A percentile compares a stretch with the other conserved stretches of the same genome.
phyloP scores from a whole-genome alignment of 2,113 vertebrate species.

The Lepus americanus region DNA sequence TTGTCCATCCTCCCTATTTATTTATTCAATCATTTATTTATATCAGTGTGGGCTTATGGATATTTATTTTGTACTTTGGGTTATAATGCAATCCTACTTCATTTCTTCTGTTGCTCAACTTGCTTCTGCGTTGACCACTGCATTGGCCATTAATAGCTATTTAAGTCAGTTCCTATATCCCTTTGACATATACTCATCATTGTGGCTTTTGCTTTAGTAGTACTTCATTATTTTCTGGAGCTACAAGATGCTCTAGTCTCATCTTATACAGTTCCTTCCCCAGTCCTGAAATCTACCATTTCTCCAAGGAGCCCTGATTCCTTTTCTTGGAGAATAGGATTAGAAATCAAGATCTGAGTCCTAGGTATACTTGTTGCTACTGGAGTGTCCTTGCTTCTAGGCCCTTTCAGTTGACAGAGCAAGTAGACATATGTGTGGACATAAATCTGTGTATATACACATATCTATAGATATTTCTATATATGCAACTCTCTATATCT shows the following conservation, averaged over 20 bases:
- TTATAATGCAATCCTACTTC: background rate
- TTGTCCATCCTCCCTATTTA: background rate
- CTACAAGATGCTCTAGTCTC: background rate
- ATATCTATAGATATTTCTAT: conserved; percentile 9
- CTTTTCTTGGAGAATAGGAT: conserved; percentile 27
- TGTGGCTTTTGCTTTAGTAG: background rate
- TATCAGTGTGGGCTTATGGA: background rate
- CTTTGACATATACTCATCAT: background rate
- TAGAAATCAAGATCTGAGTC: conserved; percentile 7
- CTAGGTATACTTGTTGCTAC: background rate
- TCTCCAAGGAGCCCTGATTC: background rate
- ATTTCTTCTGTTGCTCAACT: conserved; percentile 18
- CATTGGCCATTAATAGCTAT: background rate
- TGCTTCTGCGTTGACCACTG: background rate
- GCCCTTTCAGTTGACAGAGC: background rate
- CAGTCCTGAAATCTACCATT: background rate
- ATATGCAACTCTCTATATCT: background rate
- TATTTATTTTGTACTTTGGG: conserved; percentile 41
- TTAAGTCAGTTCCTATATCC: background rate
- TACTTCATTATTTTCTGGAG: conserved; percentile 11
- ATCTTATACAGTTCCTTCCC: background rate
- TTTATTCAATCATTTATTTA: conserved; percentile 35
- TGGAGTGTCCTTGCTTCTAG: background rate
- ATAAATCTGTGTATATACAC: background rate
- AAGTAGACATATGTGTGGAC: background rate